Evolutionary conservation across 2,797 vertebrate species (phyloP).

Genomic region (Petrocephalus sullivani): DNA sequence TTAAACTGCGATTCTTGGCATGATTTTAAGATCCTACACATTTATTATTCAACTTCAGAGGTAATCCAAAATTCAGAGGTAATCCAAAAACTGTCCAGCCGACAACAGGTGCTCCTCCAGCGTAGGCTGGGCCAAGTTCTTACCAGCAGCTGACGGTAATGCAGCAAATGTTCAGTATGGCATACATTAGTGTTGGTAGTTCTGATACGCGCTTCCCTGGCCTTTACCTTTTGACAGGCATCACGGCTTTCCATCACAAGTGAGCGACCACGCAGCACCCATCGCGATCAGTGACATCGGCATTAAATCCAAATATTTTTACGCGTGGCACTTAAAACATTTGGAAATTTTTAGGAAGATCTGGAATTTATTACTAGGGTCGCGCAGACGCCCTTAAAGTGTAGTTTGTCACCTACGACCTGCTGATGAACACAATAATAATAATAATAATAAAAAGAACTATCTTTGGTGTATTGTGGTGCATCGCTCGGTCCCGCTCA

Average conservation of each 20-base stretch:
- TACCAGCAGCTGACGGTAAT: background rate
- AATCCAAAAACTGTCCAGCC: background rate
- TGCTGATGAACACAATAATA: background rate
- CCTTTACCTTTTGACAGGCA: background rate
- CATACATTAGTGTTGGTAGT: background rate
- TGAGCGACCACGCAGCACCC: background rate
- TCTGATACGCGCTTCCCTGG: background rate
- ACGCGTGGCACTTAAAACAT: background rate
- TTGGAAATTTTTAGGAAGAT: background rate
- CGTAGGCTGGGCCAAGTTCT: slow-evolving; percentile 11
- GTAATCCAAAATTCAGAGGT: background rate
- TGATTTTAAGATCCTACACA: background rate
- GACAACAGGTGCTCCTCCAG: slow-evolving; percentile 11
- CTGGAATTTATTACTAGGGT: no score
- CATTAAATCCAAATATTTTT: background rate
- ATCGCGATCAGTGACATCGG: background rate
- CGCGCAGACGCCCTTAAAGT: background rate
- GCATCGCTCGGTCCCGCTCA: slow-evolving; percentile 50
- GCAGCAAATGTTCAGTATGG: background rate
- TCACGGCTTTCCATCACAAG: background rate
- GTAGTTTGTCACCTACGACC: background rate
- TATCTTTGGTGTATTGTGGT: background rate
- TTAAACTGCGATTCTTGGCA: background rate
- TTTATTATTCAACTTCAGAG: background rate
- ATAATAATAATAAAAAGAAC: background rate